Percentiles rank a stretch among this genome's conserved stretches.
These are phyloP conservation scores for Cheilosia vernalis DNA, from an alignment of 2,888 invertebrate genomes.

Conservation along the genomic window DNA sequence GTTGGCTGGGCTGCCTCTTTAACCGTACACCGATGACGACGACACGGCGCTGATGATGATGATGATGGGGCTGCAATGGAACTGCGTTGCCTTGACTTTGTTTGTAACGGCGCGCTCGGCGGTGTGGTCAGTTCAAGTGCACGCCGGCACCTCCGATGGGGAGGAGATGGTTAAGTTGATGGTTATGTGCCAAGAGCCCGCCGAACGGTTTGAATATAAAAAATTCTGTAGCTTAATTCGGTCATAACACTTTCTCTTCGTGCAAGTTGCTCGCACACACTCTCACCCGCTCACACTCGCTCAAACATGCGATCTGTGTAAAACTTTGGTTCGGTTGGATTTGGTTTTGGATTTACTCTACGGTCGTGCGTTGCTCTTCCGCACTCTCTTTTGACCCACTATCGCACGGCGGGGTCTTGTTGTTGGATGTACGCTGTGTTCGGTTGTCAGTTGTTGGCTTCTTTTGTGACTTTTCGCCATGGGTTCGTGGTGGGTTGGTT, in stretches of 20 bases:
- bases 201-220: constrained; percentile 22
- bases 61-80: constrained; percentile 11
- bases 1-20: not conserved
- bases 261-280: not conserved
- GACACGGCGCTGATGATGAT: not conserved
- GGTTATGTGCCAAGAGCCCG: constrained; percentile 27
- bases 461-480: constrained; percentile 44
- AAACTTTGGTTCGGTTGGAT: not conserved
- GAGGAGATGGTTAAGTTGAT: constrained; percentile 16
- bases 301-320: not conserved
- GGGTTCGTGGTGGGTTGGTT: constrained; percentile 26
- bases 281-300: too few relatives aligned
- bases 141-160: not conserved
- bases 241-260: constrained; percentile 57
- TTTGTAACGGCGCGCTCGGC: constrained; percentile 18
- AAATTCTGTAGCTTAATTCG: constrained; percentile 39
- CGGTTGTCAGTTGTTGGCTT: constrained; percentile 31
- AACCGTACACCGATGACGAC: constrained; percentile 3
- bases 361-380: constrained; percentile 30
- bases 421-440: constrained; percentile 1
- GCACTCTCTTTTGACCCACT: constrained; percentile 56
- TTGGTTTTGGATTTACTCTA: not conserved
- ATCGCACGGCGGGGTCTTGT: not conserved
- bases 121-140: constrained; percentile 61
- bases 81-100: constrained; percentile 59